Conservation (phyloP, 2,797 vertebrate species). For the Crenuchus spilurus region DNA sequence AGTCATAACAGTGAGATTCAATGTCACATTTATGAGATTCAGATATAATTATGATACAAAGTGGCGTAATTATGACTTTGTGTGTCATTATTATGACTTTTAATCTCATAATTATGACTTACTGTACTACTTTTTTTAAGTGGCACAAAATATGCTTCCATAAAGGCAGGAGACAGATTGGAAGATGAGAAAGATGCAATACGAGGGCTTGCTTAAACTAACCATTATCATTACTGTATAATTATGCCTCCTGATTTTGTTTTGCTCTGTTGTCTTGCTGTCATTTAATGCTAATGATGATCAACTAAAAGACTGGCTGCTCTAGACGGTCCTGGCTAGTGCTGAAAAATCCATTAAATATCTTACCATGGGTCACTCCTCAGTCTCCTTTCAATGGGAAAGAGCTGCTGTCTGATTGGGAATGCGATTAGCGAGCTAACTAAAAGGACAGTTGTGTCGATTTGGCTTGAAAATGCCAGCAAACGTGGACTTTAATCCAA, state of each 20-base stretch:
- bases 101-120: no score
- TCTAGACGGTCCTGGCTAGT: constrained; percentile 28
- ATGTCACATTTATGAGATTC: no score
- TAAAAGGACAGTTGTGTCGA: constrained; percentile 45
- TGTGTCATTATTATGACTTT: no score
- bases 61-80: no score
- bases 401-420: constrained; percentile 31
- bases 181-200: constrained; percentile 40
- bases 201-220: constrained; percentile 51
- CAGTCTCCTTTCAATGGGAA: constrained; percentile 17
- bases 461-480: constrained; percentile 47
- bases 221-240: constrained; percentile 53
- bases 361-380: constrained; percentile 38
- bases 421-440: constrained; percentile 52
- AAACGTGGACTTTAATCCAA: constrained; percentile 37
- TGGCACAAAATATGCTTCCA: no score
- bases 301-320: constrained; percentile 35
- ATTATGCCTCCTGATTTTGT: constrained; percentile 48
- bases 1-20: no score
- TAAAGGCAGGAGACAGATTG: constrained; percentile 22
- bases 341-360: constrained; percentile 48
- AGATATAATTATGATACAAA: no score
- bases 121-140: no score
- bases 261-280: constrained; percentile 46
- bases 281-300: constrained; percentile 52